Base-by-base conservation (phyloP, 1,140 invertebrate species). In the Limonius californicus region DNA sequence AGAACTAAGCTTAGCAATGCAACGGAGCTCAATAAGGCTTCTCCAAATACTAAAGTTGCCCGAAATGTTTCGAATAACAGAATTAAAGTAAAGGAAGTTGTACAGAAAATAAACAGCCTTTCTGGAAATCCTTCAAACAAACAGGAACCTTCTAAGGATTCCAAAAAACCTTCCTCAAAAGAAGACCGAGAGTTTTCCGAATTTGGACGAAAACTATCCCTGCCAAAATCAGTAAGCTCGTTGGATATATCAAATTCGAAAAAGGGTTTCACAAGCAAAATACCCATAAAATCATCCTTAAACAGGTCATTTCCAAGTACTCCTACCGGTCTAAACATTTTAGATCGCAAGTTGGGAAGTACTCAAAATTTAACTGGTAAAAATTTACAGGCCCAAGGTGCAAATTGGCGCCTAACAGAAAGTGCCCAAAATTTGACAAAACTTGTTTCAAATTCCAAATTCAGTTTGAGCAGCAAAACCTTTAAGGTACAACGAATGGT, bases 271-370 rank as follows among this genome's bases (percentile, higher is more conserved):
- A 12, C 39, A 4, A 66, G 65, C 45, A 71, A 64, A 54, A 75
- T 75, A 50, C 74, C 74, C n/a, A 64, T 75, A 0, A 75, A 72
- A 59, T 64, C 73, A 11, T 63, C 45, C 19, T 63, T 74, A 16
- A 68, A 70, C 19, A 69, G 66, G 39, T 60, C 60, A 12, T 73
- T 73, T 54, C 71, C 71, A 21, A 75, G 74, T 59, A 75, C 69
- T 74, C 74, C 74, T 47, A 66, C 65, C 63, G 68, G 71, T 75
- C 74, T 75, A 65, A 71, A 74, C 55, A 42, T 60, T 53, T 59
- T 74, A 74, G 74, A 75, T 68, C 55, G 59, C 2, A 61, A 47
- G 54, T 66, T 27, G 47, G 59, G 69, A 54, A 65, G 70, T 71
- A 43, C 63, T 53, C 6, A 16, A 12, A 55, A n/a, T 8, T 39